These are phyloP conservation scores for Cyclargus thomasi DNA, from an alignment of 1,140 invertebrate species.

Conservation along the genomic window DNA sequence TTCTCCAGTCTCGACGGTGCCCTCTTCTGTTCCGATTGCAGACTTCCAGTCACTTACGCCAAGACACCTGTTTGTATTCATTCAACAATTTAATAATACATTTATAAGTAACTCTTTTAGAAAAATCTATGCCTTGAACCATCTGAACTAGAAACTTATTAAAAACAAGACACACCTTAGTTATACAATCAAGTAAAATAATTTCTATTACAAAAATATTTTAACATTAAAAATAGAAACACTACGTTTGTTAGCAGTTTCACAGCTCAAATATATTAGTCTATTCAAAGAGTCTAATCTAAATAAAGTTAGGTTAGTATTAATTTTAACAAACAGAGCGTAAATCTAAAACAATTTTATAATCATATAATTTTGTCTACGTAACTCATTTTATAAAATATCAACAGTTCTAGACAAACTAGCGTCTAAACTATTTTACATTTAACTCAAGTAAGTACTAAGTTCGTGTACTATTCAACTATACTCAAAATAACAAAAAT, in stretches of 20 bases:
- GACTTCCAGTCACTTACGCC: slow-evolving; percentile 72
- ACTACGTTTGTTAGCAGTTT: not conserved
- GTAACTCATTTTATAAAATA: not conserved
- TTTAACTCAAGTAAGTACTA: slow-evolving; percentile 18
- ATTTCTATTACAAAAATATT: not conserved
- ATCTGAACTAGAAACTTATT: slow-evolving; percentile 1
- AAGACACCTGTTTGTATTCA: slow-evolving; percentile 48
- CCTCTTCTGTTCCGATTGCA: slow-evolving; percentile 83
- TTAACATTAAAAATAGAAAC: not conserved
- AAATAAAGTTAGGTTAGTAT: not conserved
- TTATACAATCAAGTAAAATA: slow-evolving; percentile 1
- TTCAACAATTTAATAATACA: not conserved
- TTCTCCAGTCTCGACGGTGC: slow-evolving; percentile 85
- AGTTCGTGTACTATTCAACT: slow-evolving; percentile 10
- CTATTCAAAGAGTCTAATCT: slow-evolving; percentile 14
- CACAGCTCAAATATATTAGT: not conserved
- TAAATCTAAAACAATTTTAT: slow-evolving; percentile 6
- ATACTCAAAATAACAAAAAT: slow-evolving; percentile 29
- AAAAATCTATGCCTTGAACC: not conserved
- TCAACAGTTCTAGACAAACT: slow-evolving; percentile 13
- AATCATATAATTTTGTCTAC: not conserved
- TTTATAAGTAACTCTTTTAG: not conserved
- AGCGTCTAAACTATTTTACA: slow-evolving; percentile 15
- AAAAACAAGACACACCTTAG: not conserved
- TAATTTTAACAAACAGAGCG: slow-evolving; percentile 4